Base-by-base conservation (phyloP, 2,888 invertebrate species). In the Cephus pulcher region DNA sequence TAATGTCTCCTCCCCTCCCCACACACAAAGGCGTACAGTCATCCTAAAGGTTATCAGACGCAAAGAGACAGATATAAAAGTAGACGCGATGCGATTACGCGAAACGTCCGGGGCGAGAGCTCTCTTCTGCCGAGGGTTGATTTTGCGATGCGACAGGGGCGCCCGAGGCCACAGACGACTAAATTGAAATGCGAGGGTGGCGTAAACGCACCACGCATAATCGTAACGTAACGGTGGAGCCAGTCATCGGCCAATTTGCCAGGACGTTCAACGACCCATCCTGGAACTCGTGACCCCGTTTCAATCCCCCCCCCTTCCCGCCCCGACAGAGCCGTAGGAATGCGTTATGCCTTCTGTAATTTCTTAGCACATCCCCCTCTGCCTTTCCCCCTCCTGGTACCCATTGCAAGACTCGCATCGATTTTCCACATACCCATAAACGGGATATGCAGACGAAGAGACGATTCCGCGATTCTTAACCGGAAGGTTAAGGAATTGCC, bases 161-260 rank as follows among this genome's bases (percentile, higher is more conserved):
- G 71, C 71, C 71, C 33, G 33, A 15, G 34, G 71, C 71, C 71
- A 71, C 71, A 71, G 71, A 71, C 71, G 32, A 6, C 71, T 71
- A 34, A 34, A 71, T 71, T 71, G 71, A 71, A 71, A 32, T 30
- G 34, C 71, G 34, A 34, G 71, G 71, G 33, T 34, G 71, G 12
- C 71, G 71, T 71, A 71, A 34, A 34, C 71, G 71, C 33, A 71
- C 71, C 12, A 71, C 71, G 71, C 32, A 71, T 71, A 71, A 71
- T 71, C 71, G 71, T 71, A 71, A 71, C 71, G 32, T 71, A 33
- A 34, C 71, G 32, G 71, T 6, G 12, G 71, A 71, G 32, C 33
- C 71, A 71, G 71, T 71, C 71, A 34, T 71, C 71, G 71, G 34
- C 71, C 71, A 71, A 71, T 71, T 71, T 71, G 71, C 33, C 71